Evolutionary conservation across 2,797 vertebrate genomes (phyloP), one percentile per base, ranked within the genome.

Genomic region (Pachyuromys duprasi): DNA sequence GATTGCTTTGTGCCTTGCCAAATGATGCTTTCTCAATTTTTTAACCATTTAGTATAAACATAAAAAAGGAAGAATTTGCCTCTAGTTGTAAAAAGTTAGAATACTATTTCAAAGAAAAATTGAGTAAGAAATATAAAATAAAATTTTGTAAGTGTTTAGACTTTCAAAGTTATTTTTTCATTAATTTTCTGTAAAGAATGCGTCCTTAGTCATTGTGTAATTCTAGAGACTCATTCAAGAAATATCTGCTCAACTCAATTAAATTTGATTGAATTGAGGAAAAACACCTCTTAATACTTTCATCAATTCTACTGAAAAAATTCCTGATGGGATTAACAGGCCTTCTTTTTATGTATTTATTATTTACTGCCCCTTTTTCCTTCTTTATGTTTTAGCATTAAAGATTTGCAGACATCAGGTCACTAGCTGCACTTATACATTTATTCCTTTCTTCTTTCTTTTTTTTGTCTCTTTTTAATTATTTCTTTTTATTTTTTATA

Each of bases 211-310:
- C 1, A 81, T 6, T 0, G 9, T 92, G 39, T 36, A 67, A n/a
- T n/a, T n/a, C n/a, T 2, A 78, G 31, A 63, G 26, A 74, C 26
- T 70, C 60, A 75, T 45, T 93, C 70, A 83, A 93, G 80, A 80
- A 81, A 55, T 62, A 17, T 67, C 88, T 96, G n/a, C 70, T 95
- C 62, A 95, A 82, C 14, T 78, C 69, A 95, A 72, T 92, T 72
- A 94, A 96, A 96, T 89, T 93, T 74, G 26, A 55, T 5, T 63
- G n/a, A 70, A 94, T 86, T 79, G 69, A 93, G 92, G 79, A 74
- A 94, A 95, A 93, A 9, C 26, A 96, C 67, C 62, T 96, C 87
- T 92, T 80, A 57, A 31, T 76, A 72, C 17, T 92, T 92, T 93
- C n/a, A 6, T 90, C 20, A 24, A 14, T 78, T 90, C 42, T 92